Base-by-base conservation (phyloP, 23 tunicate species). In the Halocynthia roretzi region DNA sequence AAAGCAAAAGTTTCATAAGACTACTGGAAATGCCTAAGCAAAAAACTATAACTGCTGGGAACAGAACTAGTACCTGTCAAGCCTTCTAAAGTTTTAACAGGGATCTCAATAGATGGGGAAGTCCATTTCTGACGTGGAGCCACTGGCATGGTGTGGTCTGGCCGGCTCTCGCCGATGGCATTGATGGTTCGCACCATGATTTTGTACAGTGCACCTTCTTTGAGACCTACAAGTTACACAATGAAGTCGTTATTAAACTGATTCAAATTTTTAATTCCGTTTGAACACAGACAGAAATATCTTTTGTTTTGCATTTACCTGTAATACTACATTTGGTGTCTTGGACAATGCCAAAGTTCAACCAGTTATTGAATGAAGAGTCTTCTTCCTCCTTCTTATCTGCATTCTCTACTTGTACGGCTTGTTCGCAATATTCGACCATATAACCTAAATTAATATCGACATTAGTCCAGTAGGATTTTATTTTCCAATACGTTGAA, bases 21-120 rank as follows among this genome's bases (percentile, higher is more conserved):
- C 44, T 31, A 31, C n/a, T n/a, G n/a, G n/a, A n/a, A n/a, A 31
- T 31, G 44, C 44, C 44, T 31, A 31, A 58, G 63, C 15, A n/a
- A 58, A 15, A 58, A 58, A 14, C 1, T 15, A n/a, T 1, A 58
- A 58, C 15, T 14, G 4, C 17, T 4, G 11, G 22, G 23, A 67
- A 5, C 71, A 67, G 15, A 50, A 67, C 21, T 31, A 31, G 44
- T 74, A 74, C 78, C 63, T 7, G 88, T 86, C 9, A 93, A 76
- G 7, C 98, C 98, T 67, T 93, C 98, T 6, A 93, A 76, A 17
- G 91, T 86, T 80, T 86, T 93, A 9, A 88, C 82, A 61, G 86
- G 81, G 60, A 93, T 86, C 70, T 86, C 92, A 78, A 93, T 86
- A 5, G 87, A 71, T 6, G 98, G 98, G 0, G 93, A 61, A 19